Evolutionary conservation across 2,797 vertebrate genomes (phyloP).

Genomic region (Balearica regulorum): DNA sequence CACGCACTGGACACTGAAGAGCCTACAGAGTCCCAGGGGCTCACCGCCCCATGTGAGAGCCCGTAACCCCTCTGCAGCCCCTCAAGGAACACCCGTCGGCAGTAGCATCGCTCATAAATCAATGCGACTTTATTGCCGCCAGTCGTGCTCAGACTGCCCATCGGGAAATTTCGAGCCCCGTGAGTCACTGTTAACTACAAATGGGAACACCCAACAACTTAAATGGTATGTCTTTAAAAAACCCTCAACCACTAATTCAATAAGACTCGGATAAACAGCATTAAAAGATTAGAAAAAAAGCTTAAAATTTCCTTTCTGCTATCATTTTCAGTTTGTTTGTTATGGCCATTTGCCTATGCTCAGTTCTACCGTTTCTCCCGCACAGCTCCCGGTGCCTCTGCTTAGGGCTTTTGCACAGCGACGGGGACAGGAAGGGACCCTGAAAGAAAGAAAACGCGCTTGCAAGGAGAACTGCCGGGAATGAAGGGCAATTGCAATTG

Average conservation of each 20-base stretch:
- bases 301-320: neutral
- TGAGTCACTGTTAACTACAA: neutral
- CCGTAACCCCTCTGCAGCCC: neutral
- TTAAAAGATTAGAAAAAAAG: neutral
- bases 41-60: neutral
- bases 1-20: neutral
- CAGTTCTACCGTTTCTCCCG: neutral
- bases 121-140: neutral
- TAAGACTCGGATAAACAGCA: neutral
- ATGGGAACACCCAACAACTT: neutral
- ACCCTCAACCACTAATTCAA: neutral
- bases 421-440: neutral
- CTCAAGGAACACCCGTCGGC: neutral
- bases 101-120: neutral
- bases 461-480: neutral
- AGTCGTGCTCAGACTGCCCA: neutral
- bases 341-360: neutral
- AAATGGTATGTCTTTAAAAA: neutral
- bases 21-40: neutral
- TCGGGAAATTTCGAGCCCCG: neutral
- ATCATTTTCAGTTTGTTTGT: neutral
- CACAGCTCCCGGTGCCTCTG: fast-evolving
- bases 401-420: neutral
- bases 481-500: neutral
- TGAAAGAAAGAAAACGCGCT: neutral